Percentiles rank a stretch among this genome's conserved stretches.
Conservation (phyloP, 2,888 invertebrate species). For the Notocelia uddmanniana region DNA sequence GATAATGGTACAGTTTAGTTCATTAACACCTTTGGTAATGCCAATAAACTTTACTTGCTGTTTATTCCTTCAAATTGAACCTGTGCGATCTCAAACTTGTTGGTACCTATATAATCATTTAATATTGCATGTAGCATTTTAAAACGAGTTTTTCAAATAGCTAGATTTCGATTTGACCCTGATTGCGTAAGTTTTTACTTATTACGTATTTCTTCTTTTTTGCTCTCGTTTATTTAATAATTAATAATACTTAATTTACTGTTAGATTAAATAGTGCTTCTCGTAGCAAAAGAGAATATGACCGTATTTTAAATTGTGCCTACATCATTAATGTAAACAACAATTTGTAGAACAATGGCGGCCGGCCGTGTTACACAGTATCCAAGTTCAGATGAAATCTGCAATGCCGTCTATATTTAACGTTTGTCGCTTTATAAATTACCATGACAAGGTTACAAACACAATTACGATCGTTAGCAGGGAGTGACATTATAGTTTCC, state of each 20-base stretch:
- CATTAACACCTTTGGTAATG: not conserved
- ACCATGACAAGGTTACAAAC: slow-evolving; percentile 21
- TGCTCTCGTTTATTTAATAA: too few species aligned
- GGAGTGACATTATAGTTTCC: not conserved
- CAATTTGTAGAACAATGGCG: slow-evolving; percentile 31
- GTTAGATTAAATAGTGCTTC: not conserved
- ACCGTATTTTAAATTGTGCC: not conserved
- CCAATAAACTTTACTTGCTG: not conserved
- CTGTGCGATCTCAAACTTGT: too few species aligned
- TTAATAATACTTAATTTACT: too few species aligned
- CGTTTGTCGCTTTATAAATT: slow-evolving; percentile 20
- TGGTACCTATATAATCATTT: not conserved
- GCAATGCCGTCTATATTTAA: slow-evolving; percentile 42
- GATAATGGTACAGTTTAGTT: slow-evolving; percentile 7
- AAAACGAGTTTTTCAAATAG: too few species aligned
- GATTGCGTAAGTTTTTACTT: too few species aligned
- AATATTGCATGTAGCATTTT: not conserved
- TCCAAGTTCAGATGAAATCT: slow-evolving; percentile 36
- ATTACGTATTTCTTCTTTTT: too few species aligned
- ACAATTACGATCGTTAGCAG: slow-evolving; percentile 13
- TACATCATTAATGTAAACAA: slow-evolving; percentile 14
- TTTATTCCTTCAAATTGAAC: too few species aligned
- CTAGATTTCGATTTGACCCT: too few species aligned
- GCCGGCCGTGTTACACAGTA: slow-evolving; percentile 11
- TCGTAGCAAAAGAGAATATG: not conserved